These are phyloP conservation scores for Mus spicilegus DNA, from an alignment of 2,113 vertebrate genomes.

Conservation along the genomic window DNA sequence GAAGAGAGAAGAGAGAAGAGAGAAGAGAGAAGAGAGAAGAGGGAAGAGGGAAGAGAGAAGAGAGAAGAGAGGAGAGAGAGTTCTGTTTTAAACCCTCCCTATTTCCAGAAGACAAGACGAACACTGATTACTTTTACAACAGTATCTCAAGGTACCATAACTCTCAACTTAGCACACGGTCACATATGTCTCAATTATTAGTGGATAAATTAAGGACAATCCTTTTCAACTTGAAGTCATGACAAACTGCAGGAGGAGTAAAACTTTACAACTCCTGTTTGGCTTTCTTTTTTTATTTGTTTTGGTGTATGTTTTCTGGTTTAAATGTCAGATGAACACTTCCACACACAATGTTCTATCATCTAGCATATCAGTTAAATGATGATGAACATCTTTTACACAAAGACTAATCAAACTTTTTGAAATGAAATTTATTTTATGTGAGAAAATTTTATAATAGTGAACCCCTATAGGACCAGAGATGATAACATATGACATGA, in stretches of 20 bases:
- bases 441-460: neutral
- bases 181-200: neutral
- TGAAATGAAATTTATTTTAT: neutral
- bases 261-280: neutral
- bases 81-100: neutral
- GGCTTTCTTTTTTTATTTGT: neutral
- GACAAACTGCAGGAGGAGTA: neutral
- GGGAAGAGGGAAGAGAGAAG: no score
- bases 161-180: neutral
- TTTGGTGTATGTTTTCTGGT: neutral
- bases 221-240: fast-evolving
- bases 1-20: no score
- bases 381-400: neutral
- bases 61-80: no score
- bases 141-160: neutral
- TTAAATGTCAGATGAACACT: neutral
- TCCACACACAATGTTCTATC: neutral
- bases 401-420: neutral
- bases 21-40: no score
- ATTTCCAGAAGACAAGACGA: neutral
- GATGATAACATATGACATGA: neutral
- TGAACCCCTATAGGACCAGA: neutral
- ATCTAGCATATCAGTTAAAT: neutral
- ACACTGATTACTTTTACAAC: neutral
- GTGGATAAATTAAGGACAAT: neutral